phyloP scores from a whole-genome alignment of 2,888 invertebrate species.

The Netelia melanura region DNA sequence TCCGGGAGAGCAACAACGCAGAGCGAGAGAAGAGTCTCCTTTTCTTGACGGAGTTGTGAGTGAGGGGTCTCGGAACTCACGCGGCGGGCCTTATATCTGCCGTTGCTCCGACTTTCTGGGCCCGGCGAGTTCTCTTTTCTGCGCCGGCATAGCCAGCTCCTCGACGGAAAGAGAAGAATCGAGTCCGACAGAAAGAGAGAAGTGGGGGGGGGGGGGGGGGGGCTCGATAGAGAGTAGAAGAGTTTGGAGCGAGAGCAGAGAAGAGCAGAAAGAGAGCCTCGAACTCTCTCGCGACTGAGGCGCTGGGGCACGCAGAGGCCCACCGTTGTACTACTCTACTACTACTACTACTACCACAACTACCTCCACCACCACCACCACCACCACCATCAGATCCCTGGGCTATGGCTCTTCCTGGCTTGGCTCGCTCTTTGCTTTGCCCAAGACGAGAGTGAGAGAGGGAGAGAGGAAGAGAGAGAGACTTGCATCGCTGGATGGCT shows the following conservation, averaged over 20 bases:
- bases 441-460: conserved; percentile 58
- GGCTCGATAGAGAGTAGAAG: conserved; percentile 54
- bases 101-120: conserved; percentile 46
- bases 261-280: conserved; percentile 37
- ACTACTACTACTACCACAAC: too few relatives aligned
- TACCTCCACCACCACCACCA: background rate
- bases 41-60: conserved; percentile 74
- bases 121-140: conserved; percentile 26
- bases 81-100: conserved; percentile 52
- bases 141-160: conserved; percentile 35
- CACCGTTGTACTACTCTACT: conserved; percentile 61
- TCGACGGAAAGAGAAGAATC: conserved; percentile 47
- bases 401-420: conserved; percentile 18
- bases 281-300: conserved; percentile 61
- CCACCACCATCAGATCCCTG: conserved; percentile 33
- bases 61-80: conserved; percentile 65
- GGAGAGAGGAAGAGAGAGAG: conserved; percentile 53
- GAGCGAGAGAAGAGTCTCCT: conserved; percentile 53
- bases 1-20: conserved; percentile 65
- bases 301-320: conserved; percentile 69
- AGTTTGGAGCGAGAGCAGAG: conserved; percentile 42
- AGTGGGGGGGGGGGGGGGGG: background rate
- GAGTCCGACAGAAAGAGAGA: conserved; percentile 24
- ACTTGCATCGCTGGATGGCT: background rate
- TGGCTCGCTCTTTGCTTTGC: background rate